These are phyloP conservation scores for Trogon melanurus DNA, from an alignment of 2,113 vertebrate genomes.

Conservation along the genomic window DNA sequence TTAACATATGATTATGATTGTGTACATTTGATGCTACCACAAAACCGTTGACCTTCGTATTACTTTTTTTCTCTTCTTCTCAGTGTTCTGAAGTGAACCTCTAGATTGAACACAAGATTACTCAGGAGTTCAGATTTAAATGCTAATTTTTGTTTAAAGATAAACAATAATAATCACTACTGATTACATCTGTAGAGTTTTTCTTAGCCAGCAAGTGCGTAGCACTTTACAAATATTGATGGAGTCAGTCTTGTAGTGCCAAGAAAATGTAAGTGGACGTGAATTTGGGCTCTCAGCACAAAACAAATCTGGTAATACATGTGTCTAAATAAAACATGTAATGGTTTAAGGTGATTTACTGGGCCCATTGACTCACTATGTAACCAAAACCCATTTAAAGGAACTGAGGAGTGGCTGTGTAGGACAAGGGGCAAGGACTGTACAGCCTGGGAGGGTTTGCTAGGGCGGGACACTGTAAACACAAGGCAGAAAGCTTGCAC, in stretches of 20 bases:
- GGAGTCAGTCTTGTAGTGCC: background rate
- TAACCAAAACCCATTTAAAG: background rate
- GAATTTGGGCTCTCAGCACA: background rate
- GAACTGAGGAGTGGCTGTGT: background rate
- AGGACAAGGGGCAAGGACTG: background rate
- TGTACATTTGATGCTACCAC: background rate
- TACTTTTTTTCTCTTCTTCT: background rate
- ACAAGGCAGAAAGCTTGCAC: background rate
- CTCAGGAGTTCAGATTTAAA: background rate
- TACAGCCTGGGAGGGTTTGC: background rate
- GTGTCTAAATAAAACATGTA: background rate
- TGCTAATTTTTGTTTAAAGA: background rate
- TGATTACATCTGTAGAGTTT: background rate
- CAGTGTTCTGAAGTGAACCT: background rate
- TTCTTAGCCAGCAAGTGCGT: background rate
- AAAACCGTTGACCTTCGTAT: background rate
- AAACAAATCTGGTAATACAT: background rate
- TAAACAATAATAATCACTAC: background rate
- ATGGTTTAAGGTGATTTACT: background rate
- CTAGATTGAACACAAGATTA: background rate
- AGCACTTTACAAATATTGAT: background rate
- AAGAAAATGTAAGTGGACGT: background rate
- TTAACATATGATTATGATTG: background rate
- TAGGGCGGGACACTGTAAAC: background rate
- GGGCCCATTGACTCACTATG: constrained; percentile 28